Conservation (phyloP, 2,888 invertebrate genomes). For the Amblyjoppa fuscipennis region DNA sequence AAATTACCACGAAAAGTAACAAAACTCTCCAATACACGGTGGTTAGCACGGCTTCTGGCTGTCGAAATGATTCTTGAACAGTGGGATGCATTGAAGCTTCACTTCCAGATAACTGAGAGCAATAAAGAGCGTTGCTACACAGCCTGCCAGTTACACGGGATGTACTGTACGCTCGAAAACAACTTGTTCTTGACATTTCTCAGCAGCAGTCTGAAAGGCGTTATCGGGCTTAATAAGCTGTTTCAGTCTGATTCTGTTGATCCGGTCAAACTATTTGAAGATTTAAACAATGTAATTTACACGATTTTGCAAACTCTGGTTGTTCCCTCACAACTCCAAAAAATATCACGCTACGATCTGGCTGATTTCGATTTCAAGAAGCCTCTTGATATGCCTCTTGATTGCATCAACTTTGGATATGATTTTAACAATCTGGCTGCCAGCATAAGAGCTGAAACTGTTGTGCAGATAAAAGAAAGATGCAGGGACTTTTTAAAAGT, state of each 20-base stretch:
- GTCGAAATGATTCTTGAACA: constrained; percentile 73
- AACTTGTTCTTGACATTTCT: constrained; percentile 66
- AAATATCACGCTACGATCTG: constrained; percentile 70
- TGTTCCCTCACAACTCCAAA: constrained; percentile 73
- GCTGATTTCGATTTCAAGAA: constrained; percentile 73
- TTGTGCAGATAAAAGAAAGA: constrained; percentile 66
- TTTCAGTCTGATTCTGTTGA: constrained; percentile 69
- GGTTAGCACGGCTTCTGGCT: constrained; percentile 70
- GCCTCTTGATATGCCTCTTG: constrained; percentile 71
- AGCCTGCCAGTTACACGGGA: constrained; percentile 62
- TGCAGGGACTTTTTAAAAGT: constrained; percentile 69
- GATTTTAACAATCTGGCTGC: constrained; percentile 68
- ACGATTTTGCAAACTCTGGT: constrained; percentile 69
- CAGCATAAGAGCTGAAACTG: constrained; percentile 44
- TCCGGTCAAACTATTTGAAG: constrained; percentile 67
- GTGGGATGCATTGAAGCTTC: constrained; percentile 76
- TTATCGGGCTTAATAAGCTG: constrained; percentile 62
- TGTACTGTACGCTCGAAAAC: constrained; percentile 65
- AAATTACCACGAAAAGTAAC: constrained; percentile 64
- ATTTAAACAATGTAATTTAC: constrained; percentile 66
- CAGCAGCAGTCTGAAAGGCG: constrained; percentile 54
- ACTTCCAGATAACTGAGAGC: constrained; percentile 71
- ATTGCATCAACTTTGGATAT: constrained; percentile 75
- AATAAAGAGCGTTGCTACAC: constrained; percentile 68
- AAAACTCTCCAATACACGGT: constrained; percentile 73